Evolutionary conservation across 2,113 vertebrate genomes (phyloP), one percentile per base, ranked within the genome.

Genomic region (Bambusicola thoracicus): DNA sequence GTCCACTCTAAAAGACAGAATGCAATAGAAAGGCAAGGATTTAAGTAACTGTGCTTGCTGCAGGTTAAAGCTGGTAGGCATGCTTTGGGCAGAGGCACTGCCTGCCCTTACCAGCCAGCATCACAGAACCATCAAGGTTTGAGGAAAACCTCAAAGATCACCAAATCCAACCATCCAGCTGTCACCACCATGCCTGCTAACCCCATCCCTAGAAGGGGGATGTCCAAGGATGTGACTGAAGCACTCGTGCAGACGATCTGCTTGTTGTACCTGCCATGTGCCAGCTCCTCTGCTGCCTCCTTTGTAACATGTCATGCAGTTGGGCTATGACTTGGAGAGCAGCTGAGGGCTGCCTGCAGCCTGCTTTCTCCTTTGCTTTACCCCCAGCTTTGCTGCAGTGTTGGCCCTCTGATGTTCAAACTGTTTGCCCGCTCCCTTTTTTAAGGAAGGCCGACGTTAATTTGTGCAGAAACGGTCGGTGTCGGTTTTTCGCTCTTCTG

Each of bases 1-100:
- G 67, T 43, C 38, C 24, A 11, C 81, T 95, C 63, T 88, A 91
- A 87, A 81, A 93, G 78, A 53, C 25, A 78, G 69, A 93, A 32
- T 79, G 94, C 81, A 96, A 79, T 96, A 44, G 72, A 89, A 49
- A 49, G 0, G 8, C 34, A 30, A 90, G 43, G 8, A 62, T 98
- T 96, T 94, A 95, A 87, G 32, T 76, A 94, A 76, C 48, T 24
- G 90, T 49, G 0, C 59, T 85, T 55, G 38, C 75, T 80, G 6
- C 10, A 43, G 58, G 58, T 81, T 44, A 79, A 73, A 75, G 75
- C 13, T 0, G 8, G 7, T 2, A 3, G 20, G 27, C 2, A 20
- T 80, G 77, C 51, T 65, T 27, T 40, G 67, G 75, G 56, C 46
- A 69, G 85, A 66, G 55, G 21, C 21, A 2, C 10, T 6, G 25